phyloP scores from a whole-genome alignment of 2,888 invertebrate genomes.

The Meta bourneti region DNA sequence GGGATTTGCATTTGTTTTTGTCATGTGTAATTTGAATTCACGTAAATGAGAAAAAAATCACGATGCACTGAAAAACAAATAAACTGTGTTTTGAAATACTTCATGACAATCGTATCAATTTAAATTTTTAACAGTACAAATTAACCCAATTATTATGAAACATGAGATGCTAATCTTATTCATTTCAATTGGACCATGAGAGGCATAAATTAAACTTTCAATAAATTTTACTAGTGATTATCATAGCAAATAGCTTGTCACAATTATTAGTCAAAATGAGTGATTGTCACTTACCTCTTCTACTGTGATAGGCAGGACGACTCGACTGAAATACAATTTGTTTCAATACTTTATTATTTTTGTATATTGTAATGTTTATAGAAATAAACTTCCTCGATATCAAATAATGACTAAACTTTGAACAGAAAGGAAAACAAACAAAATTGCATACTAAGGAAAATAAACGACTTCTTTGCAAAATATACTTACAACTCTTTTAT shows the following conservation, averaged over 20 bases:
- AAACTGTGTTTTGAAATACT: not conserved
- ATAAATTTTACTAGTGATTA: not conserved
- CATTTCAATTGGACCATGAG: not conserved
- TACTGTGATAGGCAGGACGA: constrained; percentile 96
- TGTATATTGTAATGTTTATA: not conserved
- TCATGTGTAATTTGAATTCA: too few species aligned
- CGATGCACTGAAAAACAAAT: not conserved
- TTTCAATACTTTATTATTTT: not conserved
- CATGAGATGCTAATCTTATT: not conserved
- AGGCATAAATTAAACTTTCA: not conserved
- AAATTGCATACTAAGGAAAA: not conserved
- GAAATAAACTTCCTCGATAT: not conserved
- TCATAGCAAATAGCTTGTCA: constrained; percentile 1
- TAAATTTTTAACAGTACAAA: not conserved
- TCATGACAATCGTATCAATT: not conserved
- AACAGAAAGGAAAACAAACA: not conserved
- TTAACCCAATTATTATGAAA: not conserved
- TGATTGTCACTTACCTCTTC: constrained; percentile 90
- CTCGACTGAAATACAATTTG: constrained; percentile 88
- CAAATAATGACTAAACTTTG: constrained; percentile 3
- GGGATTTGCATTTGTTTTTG: too few species aligned
- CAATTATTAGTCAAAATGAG: not conserved
- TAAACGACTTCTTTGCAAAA: not conserved
- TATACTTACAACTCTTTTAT: constrained; percentile 87
- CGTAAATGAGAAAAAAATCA: too few species aligned